These are phyloP conservation scores for Neotoxoptera formosana DNA, from an alignment of 1,140 invertebrate species.

Conservation along the genomic window DNA sequence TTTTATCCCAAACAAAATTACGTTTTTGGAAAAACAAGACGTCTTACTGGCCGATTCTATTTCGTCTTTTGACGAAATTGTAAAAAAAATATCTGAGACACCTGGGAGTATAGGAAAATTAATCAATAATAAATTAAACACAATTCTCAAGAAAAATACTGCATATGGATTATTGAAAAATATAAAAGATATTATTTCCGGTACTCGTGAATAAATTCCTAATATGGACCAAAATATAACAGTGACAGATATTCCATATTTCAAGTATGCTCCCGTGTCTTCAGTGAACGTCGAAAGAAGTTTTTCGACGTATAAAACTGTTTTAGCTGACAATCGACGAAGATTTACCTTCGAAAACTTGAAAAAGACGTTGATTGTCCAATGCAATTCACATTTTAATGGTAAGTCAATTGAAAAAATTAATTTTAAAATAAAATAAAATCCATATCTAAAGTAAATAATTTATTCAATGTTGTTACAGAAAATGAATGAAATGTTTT, in stretches of 20 bases:
- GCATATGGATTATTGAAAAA: not conserved
- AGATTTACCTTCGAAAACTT: not conserved
- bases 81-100: not conserved
- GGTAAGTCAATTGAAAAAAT: not conserved
- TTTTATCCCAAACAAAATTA: not conserved
- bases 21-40: not conserved
- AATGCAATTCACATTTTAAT: not conserved
- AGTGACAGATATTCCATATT: not conserved
- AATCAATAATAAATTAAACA: not conserved
- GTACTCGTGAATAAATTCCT: not conserved
- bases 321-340: not conserved
- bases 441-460: too few species aligned
- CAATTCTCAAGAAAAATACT: conserved; percentile 10
- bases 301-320: not conserved
- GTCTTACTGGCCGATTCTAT: not conserved
- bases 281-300: not conserved
- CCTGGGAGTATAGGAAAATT: not conserved
- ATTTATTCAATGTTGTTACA: too few species aligned
- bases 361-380: not conserved
- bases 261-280: not conserved
- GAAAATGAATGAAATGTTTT: too few species aligned
- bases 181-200: not conserved
- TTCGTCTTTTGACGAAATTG: not conserved
- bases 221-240: not conserved
- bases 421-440: too few species aligned